Evolutionary conservation across 2,113 vertebrate species (phyloP).

Genomic region (Corythaeola cristata): DNA sequence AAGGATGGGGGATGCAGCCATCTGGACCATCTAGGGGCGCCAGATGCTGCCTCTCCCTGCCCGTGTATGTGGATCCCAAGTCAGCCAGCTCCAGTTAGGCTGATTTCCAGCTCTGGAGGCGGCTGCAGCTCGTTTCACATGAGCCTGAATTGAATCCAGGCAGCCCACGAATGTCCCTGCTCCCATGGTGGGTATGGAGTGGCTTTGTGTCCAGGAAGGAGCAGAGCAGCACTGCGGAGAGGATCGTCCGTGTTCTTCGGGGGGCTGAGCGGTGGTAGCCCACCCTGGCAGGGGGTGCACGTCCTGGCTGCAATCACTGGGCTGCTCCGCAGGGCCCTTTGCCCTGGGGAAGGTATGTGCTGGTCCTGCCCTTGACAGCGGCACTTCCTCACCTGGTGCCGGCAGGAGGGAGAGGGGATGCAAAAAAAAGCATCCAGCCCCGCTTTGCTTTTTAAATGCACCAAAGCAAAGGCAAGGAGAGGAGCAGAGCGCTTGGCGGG

Average conservation of each 20-base stretch:
- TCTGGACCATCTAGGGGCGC: neutral
- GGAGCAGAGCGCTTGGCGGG: neutral
- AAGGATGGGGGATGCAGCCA: neutral
- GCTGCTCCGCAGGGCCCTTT: neutral
- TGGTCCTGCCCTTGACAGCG: neutral
- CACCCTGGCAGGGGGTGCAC: neutral
- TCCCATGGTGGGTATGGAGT: neutral
- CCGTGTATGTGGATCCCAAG: accelerated
- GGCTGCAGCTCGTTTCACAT: neutral
- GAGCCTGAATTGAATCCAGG: neutral
- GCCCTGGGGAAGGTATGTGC: neutral
- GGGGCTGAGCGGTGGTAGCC: neutral
- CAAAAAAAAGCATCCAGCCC: neutral
- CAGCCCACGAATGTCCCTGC: neutral
- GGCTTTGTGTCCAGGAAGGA: neutral
- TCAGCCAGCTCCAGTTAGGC: neutral
- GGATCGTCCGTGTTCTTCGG: accelerated
- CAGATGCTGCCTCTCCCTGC: neutral
- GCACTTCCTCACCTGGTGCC: neutral
- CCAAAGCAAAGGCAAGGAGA: neutral
- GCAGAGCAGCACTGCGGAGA: neutral
- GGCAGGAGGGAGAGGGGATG: neutral
- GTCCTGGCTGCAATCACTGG: neutral
- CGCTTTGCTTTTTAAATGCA: neutral
- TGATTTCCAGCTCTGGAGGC: neutral